Base-by-base conservation (phyloP, 2,797 vertebrate genomes). In the Helostoma temminkii region DNA sequence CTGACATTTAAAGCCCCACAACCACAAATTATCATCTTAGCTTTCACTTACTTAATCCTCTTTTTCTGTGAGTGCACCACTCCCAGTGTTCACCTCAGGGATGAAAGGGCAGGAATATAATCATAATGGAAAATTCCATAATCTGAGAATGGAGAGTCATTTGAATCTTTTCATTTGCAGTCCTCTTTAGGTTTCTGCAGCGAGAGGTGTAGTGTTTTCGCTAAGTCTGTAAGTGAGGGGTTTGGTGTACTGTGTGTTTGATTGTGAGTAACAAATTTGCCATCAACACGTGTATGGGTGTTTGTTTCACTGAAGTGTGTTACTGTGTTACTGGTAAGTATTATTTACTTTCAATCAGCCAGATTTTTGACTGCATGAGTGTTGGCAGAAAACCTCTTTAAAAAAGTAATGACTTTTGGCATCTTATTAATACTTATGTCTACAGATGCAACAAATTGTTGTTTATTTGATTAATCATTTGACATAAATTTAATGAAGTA, bases 161-260 rank as follows among this genome's bases (percentile, higher is more conserved):
- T 65, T 77, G 65, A 83, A 79, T 79, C 16, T 83, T 84, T 79
- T 80, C 58, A 57, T 85, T 76, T 88, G 48, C 86, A 93, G 92
- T 87, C 80, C 78, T 93, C 58, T 91, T 90, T 76, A 87, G 91
- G 85, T 91, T 93, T 74, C 88, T 93, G 46, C 92, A 92, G 69
- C 67, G 89, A 72, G 88, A 90, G 86, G 74, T 89, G 85, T 92
- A 93, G 81, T 66, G 66, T 76, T 74, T 80, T 45, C 87, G 58
- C 74, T 73, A 41, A 79, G 60, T 80, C 67, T 90, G 90, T 92
- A 91, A 91, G 91, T 92, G 60, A 71, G 55, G n/a, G 62, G 16
- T 72, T 64, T 77, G 74, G 57, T 71, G 56, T 30, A 11, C 52
- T 66, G 69, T 86, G 73, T 42, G 74, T 36, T 80, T 74, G 69